These are phyloP conservation scores for Epistrophe eligans DNA, from an alignment of 2,888 invertebrate species.

Conservation along the genomic window DNA sequence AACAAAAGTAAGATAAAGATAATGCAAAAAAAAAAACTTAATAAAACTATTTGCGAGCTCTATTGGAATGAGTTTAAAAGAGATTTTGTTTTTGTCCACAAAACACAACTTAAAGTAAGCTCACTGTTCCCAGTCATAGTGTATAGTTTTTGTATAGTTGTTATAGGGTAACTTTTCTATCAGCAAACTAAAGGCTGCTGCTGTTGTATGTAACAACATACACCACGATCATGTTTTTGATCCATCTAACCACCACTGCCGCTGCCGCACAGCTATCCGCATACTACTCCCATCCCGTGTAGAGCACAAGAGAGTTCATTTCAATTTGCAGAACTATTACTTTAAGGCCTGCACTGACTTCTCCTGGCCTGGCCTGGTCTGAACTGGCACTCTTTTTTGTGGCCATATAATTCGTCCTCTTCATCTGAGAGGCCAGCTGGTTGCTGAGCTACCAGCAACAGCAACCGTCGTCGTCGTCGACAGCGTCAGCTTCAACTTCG, in stretches of 20 bases:
- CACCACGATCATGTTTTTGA: constrained; percentile 67
- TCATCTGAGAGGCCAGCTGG: constrained; percentile 1
- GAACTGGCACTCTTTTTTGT: constrained; percentile 39
- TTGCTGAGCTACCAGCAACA: not conserved
- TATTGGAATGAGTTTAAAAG: constrained; percentile 72
- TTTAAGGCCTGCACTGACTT: constrained; percentile 58
- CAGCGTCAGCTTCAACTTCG: constrained; percentile 12
- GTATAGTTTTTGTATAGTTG: constrained; percentile 15
- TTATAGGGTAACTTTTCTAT: constrained; percentile 41
- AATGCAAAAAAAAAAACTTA: constrained; percentile 48
- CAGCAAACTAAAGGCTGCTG: constrained; percentile 30
- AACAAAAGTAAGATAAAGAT: constrained; percentile 12
- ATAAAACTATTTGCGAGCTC: constrained; percentile 66
- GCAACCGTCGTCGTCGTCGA: not conserved
- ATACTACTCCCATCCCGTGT: constrained; percentile 46
- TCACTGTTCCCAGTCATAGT: not conserved
- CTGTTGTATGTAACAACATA: constrained; percentile 35
- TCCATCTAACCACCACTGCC: constrained; percentile 35
- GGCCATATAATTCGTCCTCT: constrained; percentile 50
- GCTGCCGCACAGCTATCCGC: constrained; percentile 7
- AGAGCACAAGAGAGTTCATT: constrained; percentile 67
- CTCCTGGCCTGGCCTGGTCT: constrained; percentile 2
- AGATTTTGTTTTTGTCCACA: constrained; percentile 63
- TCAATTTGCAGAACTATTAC: constrained; percentile 76
- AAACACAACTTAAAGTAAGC: constrained; percentile 41